Evolutionary conservation across 1,140 invertebrate genomes (phyloP).

Genomic region (Xylocopa sonorina): DNA sequence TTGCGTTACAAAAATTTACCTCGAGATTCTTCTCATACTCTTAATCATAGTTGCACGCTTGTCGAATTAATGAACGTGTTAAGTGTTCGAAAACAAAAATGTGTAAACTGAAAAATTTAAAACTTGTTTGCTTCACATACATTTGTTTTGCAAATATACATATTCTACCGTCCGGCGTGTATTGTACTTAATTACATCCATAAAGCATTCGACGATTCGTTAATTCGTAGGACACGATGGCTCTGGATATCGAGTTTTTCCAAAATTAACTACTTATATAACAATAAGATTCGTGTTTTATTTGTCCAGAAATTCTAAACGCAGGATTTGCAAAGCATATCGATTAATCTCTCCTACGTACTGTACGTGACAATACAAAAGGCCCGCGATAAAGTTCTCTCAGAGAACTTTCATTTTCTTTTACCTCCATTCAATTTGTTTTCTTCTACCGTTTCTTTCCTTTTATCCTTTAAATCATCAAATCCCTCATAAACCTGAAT

Average conservation of each 20-base stretch:
- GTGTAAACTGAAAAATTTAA: conserved; percentile 24
- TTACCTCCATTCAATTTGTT: conserved; percentile 15
- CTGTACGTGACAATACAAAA: conserved; percentile 45
- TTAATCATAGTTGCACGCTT: conserved; percentile 35
- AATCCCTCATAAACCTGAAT: conserved; percentile 54
- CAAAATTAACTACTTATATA: conserved; percentile 63
- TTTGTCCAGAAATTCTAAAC: conserved; percentile 57
- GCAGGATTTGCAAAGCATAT: conserved; percentile 54
- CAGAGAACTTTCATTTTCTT: conserved; percentile 25
- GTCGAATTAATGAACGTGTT: conserved; percentile 11
- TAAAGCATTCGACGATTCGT: conserved; percentile 57
- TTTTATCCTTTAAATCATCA: conserved; percentile 34
- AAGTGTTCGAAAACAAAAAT: conserved; percentile 30
- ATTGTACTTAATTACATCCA: conserved; percentile 42
- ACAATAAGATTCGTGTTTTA: conserved; percentile 59
- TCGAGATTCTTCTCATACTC: conserved; percentile 37
- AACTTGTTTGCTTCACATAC: conserved; percentile 19
- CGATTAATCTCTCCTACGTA: conserved; percentile 23
- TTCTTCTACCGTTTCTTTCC: conserved; percentile 36
- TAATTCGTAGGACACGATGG: conserved; percentile 52
- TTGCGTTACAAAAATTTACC: conserved; percentile 32
- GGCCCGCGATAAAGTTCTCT: conserved; percentile 45
- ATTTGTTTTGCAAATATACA: conserved; percentile 28
- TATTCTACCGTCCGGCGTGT: conserved; percentile 25
- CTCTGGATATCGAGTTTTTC: conserved; percentile 48